Evolutionary conservation across 2,797 vertebrate genomes (phyloP), one percentile per base, ranked within the genome.

Genomic region (Enteromius radiatus): DNA sequence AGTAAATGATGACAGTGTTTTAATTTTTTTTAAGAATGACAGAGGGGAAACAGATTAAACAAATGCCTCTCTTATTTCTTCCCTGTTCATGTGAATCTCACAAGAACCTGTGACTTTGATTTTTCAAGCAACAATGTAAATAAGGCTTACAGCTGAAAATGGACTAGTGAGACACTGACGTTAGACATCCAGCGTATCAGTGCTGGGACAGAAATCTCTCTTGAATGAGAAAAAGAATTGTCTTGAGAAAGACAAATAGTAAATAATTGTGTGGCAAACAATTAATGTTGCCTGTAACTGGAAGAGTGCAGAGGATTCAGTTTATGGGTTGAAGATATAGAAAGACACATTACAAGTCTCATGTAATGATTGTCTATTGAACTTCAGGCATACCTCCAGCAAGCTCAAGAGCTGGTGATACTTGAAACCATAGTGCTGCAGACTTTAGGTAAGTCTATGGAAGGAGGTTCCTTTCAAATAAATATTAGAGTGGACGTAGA

Each of bases 391-490:
- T 99, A 99, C 92, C 97, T 99, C 95, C 98, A 99, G 87, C 98
- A 99, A 95, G 98, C 98, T 94, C 98, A 99, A 97, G 98, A 99
- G 95, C 96, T 99, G 96, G 98, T 99, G 96, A 96, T 99, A 96
- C 97, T 99, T 97, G 98, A 99, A 97, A 98, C 97, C 95, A 97
- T 99, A 96, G 96, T 99, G 96, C 97, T 99, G 93, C 98, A 99
- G 92, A 98, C 97, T 91, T 96, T 99, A 95, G 98, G 98, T 99
- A 97, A 94, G 98, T 97, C 82, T 85, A 70, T 77, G 65, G 65
- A 61, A 77, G 81, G 64, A 77, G 74, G 81, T 83, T 77, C 17
- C 52, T 70, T 77, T 47, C 54, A 68, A 77, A 52, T 83, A 47
- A 82, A 54, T 74, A 26, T 83, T 61, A 77, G 49, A 77, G 38